Evolutionary conservation across 1,140 invertebrate species (phyloP).

Genomic region (Brachionus angularis): DNA sequence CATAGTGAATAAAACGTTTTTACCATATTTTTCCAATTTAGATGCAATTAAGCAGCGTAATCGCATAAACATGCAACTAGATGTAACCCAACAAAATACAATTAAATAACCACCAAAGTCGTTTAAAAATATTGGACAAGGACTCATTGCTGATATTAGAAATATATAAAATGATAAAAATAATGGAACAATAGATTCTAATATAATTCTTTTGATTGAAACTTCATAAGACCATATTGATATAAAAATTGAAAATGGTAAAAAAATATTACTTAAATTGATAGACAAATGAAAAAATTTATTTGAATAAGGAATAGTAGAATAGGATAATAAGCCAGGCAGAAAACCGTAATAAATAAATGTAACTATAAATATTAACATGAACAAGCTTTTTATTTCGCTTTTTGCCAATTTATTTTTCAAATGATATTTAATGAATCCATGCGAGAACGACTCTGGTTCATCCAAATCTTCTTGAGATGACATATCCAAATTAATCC

Average conservation of each 20-base stretch:
- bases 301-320: slow-evolving; percentile 29
- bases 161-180: slow-evolving; percentile 18
- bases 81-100: slow-evolving; percentile 5
- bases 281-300: slow-evolving; percentile 39
- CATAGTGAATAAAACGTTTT: slow-evolving; percentile 9
- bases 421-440: neutral
- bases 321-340: slow-evolving; percentile 33
- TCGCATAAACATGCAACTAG: slow-evolving; percentile 34
- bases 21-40: slow-evolving; percentile 32
- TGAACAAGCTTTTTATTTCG: slow-evolving; percentile 16
- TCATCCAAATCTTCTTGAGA: neutral
- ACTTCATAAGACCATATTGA: slow-evolving; percentile 43
- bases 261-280: slow-evolving; percentile 8
- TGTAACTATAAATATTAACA: slow-evolving; percentile 16
- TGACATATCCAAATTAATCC: neutral
- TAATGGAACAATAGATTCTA: neutral
- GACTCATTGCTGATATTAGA: slow-evolving; percentile 17
- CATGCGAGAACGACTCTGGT: too few species aligned
- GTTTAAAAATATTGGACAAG: slow-evolving; percentile 34
- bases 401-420: neutral
- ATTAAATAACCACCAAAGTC: slow-evolving; percentile 28
- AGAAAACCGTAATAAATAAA: slow-evolving; percentile 39
- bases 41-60: slow-evolving; percentile 28
- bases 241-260: slow-evolving; percentile 29
- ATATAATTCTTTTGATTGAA: neutral